phyloP scores from a whole-genome alignment of 2,113 vertebrate genomes.

The Entelurus aequoreus region DNA sequence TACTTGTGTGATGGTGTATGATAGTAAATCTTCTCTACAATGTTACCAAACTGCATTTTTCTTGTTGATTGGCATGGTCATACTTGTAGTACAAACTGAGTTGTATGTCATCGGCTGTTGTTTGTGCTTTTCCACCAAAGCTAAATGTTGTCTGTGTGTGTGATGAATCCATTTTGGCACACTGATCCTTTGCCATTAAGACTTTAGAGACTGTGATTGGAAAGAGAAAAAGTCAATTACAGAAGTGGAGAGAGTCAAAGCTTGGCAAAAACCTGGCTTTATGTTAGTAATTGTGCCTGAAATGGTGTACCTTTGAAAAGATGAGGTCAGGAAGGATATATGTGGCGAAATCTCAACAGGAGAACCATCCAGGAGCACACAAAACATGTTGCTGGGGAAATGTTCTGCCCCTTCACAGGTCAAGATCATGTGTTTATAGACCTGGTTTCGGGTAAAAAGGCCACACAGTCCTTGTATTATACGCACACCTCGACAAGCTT shows the following conservation, averaged over 20 bases:
- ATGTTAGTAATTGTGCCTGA: slow-evolving; percentile 40
- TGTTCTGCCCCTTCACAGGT: slow-evolving; percentile 15
- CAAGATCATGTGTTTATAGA: slow-evolving; percentile 13
- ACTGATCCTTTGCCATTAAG: slow-evolving; percentile 55
- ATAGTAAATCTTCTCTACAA: too few species aligned
- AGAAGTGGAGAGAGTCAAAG: slow-evolving; percentile 37
- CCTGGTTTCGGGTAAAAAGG: slow-evolving; percentile 19
- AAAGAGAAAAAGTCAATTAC: slow-evolving; percentile 54
- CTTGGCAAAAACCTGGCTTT: slow-evolving; percentile 53
- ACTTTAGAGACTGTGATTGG: slow-evolving; percentile 46
- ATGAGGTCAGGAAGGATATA: slow-evolving; percentile 31
- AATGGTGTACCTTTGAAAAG: slow-evolving; percentile 48
- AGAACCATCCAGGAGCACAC: slow-evolving; percentile 20
- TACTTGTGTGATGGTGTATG: too few species aligned
- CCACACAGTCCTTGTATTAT: slow-evolving; percentile 10
- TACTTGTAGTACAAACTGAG: neutral
- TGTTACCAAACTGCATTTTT: neutral
- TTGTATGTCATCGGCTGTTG: neutral
- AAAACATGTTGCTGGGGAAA: slow-evolving; percentile 1
- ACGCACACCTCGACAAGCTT: neutral
- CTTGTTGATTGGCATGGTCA: slow-evolving; percentile 7
- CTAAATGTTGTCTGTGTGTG: slow-evolving; percentile 42
- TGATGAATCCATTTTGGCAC: slow-evolving; percentile 53
- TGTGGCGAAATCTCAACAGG: slow-evolving; percentile 37
- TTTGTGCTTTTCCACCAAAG: slow-evolving; percentile 14